Evolutionary conservation across 2,113 vertebrate species (phyloP), one percentile per base, ranked within the genome.

Genomic region (Anser cygnoides): DNA sequence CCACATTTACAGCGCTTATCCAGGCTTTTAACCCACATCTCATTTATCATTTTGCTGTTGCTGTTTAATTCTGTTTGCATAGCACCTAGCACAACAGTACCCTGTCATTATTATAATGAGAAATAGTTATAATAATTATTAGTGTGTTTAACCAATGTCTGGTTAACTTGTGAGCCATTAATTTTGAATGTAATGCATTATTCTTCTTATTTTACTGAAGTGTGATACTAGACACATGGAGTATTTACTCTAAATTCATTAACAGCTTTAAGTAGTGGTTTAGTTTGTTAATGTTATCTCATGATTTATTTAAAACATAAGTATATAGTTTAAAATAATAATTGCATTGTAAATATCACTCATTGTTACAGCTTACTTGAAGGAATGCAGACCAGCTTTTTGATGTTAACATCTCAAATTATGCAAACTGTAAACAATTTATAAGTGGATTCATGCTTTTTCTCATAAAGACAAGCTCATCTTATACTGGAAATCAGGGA

Each of bases 401-500:
- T 96, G 54, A 92, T 87, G 84, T 75, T 96, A 95, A 77, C 44
- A 50, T 94, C 79, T 90, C 37, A 62, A 46, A 86, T 92, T 74
- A 94, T 87, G 92, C 84, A 87, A 88, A 90, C 75, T 58, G 44
- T 89, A 95, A 95, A 94, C 95, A 65, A 79, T 92, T 85, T 95
- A 35, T 82, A 77, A 82, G 93, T 83, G 88, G 63, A 88, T 93
- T 87, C 33, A 14, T 90, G 49, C 58, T 81, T 96, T 71, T 92
- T 78, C 35, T 86, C 52, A 87, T 41, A 28, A 65, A 89, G 80
- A 84, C 17, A 62, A 88, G 66, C 66, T 91, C 96, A 95, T 96
- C 87, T 79, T 92, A 57, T 28, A 91, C 90, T 94, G 93, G 75
- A 91, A 96, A 94, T 95, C 91, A 71, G 31, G 94, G 92, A 93